Percentiles rank a stretch among this genome's conserved stretches.
Conservation (phyloP, 2,888 invertebrate species). For the Thelaira solivaga region DNA sequence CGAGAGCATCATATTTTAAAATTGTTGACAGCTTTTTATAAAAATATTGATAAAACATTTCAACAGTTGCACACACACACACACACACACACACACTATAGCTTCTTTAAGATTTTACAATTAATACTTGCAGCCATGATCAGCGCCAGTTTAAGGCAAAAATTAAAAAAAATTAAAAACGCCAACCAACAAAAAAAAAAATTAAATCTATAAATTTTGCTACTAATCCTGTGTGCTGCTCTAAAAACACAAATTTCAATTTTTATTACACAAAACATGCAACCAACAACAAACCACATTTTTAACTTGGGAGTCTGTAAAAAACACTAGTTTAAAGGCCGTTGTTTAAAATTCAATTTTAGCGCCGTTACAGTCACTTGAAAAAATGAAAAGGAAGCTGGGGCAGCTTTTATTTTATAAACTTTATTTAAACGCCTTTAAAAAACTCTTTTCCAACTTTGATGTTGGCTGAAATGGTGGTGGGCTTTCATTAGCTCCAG, state of each 20-base stretch:
- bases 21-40: slow-evolving; percentile 73
- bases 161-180: slow-evolving; percentile 2
- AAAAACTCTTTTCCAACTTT: neutral
- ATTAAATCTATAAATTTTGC: slow-evolving; percentile 56
- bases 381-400: too few relatives aligned
- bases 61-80: slow-evolving; percentile 18
- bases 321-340: neutral
- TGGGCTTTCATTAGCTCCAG: slow-evolving; percentile 38
- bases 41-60: slow-evolving; percentile 64
- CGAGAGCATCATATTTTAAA: slow-evolving; percentile 73
- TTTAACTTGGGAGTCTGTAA: neutral
- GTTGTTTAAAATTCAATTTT: neutral
- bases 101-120: slow-evolving; percentile 39
- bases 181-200: slow-evolving; percentile 30
- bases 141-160: neutral
- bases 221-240: slow-evolving; percentile 58
- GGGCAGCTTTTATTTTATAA: neutral
- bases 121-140: slow-evolving; percentile 39
- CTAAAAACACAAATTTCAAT: slow-evolving; percentile 60
- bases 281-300: neutral
- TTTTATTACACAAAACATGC: slow-evolving; percentile 57
- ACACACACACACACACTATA: slow-evolving; percentile 4
- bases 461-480: neutral
- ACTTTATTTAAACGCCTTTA: neutral
- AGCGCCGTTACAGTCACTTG: neutral